Conservation (phyloP, 2,113 vertebrate genomes). For the Ahaetulla prasina region DNA sequence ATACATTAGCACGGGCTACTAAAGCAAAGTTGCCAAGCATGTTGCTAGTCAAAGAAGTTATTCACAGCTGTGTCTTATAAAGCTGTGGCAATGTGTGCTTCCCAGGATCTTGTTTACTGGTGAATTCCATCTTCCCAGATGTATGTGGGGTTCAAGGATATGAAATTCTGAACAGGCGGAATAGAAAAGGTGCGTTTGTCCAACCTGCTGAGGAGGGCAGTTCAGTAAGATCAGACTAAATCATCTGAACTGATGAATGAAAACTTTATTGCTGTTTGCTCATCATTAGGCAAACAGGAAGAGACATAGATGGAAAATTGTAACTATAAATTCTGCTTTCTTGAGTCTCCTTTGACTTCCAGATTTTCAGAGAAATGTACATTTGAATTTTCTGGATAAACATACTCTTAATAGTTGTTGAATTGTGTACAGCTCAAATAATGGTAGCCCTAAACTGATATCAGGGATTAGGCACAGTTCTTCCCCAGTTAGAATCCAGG, state of each 20-base stretch:
- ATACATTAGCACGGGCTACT: conserved; percentile 38
- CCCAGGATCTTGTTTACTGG: conserved; percentile 58
- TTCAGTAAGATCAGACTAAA: conserved; percentile 44
- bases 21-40: conserved; percentile 43
- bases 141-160: conserved; percentile 58
- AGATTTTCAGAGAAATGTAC: conserved; percentile 11
- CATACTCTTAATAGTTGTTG: not conserved
- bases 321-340: conserved; percentile 24
- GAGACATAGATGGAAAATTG: conserved; percentile 52
- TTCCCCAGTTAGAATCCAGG: not conserved
- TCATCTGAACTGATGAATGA: conserved; percentile 46
- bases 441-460: not conserved
- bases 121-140: conserved; percentile 57
- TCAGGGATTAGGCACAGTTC: not conserved
- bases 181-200: conserved; percentile 56
- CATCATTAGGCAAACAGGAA: conserved; percentile 42
- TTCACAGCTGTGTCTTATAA: conserved; percentile 55
- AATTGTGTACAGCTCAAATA: not conserved
- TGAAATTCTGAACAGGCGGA: conserved; percentile 52
- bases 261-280: conserved; percentile 39
- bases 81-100: conserved; percentile 47
- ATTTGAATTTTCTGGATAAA: conserved; percentile 1
- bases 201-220: conserved; percentile 44
- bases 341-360: conserved; percentile 28
- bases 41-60: conserved; percentile 56